Percentiles rank a stretch among this genome's conserved stretches.
Conservation (phyloP, 2,888 invertebrate genomes). For the Macaria liturata region DNA sequence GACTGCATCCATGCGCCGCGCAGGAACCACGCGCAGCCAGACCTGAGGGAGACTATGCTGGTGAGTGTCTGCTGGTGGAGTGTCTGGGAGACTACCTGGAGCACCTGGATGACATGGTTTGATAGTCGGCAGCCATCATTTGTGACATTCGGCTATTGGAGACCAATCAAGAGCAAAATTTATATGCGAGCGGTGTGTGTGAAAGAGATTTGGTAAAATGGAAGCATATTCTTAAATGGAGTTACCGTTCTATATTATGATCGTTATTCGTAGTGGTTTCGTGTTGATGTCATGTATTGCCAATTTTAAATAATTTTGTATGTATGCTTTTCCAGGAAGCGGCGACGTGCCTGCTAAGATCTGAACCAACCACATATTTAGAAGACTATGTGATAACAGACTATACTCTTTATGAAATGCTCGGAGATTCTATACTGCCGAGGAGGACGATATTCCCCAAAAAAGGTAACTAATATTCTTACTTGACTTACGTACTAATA, state of each 20-base stretch:
- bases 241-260: too few species aligned
- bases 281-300: too few species aligned
- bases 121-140: too few species aligned
- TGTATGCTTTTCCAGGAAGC: slow-evolving; percentile 52
- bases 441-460: slow-evolving; percentile 63
- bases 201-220: too few species aligned
- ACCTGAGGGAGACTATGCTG: slow-evolving; percentile 20
- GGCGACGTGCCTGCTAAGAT: slow-evolving; percentile 64
- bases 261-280: too few species aligned
- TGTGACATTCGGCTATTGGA: too few species aligned
- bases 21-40: slow-evolving; percentile 40
- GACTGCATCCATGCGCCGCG: slow-evolving; percentile 47
- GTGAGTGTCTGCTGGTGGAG: slow-evolving; percentile 38
- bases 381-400: slow-evolving; percentile 75
- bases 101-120: slow-evolving; percentile 51
- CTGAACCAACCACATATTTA: slow-evolving; percentile 70
- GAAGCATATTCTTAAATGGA: too few species aligned
- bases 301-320: too few species aligned
- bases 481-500: too few species aligned
- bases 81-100: slow-evolving; percentile 67
- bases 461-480: slow-evolving; percentile 45
- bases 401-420: slow-evolving; percentile 73
- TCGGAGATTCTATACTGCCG: slow-evolving; percentile 73
- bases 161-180: too few species aligned
- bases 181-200: too few species aligned